Base-by-base conservation (phyloP, 2,888 invertebrate genomes). In the Apotomis betuletana region DNA sequence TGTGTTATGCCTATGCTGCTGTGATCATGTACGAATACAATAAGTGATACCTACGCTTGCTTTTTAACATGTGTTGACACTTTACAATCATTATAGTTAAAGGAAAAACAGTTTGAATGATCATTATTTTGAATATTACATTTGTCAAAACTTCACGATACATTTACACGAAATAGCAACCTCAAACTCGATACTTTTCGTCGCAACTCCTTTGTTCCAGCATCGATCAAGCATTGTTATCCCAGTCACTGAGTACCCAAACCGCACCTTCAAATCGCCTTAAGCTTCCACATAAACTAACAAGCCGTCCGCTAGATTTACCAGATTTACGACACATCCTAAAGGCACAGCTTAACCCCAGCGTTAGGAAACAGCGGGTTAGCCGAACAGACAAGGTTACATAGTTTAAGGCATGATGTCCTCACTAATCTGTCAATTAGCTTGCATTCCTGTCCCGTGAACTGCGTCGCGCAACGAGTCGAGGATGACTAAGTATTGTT, bases 391-490 rank as follows among this genome's bases (percentile, higher is more conserved):
- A 70, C 77, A 78, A 80, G 78, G 75, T 74, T 78, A 76, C 77
- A 78, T 84, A 80, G 79, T 79, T 79, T 75, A 74, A 79, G 74
- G 75, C 76, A 70, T 80, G 82, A 82, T 85, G 89, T 87, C 89
- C 87, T 84, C 85, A 77, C 80, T 83, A 83, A 87, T 90, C 88
- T 89, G 89, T 91, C 91, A 91, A 89, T 90, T 89, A 88, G 85
- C 78, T 86, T 74, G 81, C 90, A 91, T 91, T 91, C 92, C 84
- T 87, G 90, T 87, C 83, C 85, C 83, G 81, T 91, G 91, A 91
- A 90, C 91, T 83, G 79, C 76, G 78, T 81, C 74, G 74, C 74
- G 74, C 75, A 77, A 77, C 68, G 75, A 76, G 69, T 70, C 75
- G 78, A 80, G 80, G 81, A 85, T 85, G 85, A 85, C 85, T 85